Evolutionary conservation across 2,797 vertebrate species (phyloP).

Genomic region (Lagocephalus sceleratus): DNA sequence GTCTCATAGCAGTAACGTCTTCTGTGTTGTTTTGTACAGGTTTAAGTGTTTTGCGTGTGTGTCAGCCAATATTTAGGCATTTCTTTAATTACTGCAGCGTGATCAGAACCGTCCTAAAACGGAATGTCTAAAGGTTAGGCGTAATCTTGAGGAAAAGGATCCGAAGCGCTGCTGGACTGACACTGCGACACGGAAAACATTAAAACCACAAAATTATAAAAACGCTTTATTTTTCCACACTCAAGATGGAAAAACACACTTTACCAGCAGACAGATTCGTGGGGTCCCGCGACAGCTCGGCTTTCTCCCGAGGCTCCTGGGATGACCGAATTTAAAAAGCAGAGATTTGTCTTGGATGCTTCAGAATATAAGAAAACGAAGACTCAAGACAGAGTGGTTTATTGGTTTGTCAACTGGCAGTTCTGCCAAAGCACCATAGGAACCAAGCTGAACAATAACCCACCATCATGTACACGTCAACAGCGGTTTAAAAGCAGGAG

Average conservation of each 20-base stretch:
- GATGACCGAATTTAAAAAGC: not conserved
- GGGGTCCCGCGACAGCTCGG: conserved; percentile 9
- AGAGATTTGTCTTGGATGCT: not conserved
- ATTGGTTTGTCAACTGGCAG: conserved; percentile 63
- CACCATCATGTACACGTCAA: conserved; percentile 28
- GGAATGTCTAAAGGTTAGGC: conserved; percentile 11
- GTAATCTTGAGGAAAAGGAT: conserved; percentile 22
- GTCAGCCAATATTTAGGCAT: not conserved
- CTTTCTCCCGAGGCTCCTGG: conserved; percentile 6
- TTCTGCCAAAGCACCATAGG: conserved; percentile 70
- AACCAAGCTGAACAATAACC: conserved; percentile 41
- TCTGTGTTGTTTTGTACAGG: too few species aligned
- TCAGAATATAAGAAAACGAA: conserved; percentile 7
- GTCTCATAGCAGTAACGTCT: too few species aligned
- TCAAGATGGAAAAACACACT: conserved; percentile 44
- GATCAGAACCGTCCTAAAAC: not conserved
- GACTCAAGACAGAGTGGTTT: conserved; percentile 58
- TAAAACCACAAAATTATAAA: conserved; percentile 34
- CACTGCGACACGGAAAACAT: conserved; percentile 18
- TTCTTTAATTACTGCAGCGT: not conserved
- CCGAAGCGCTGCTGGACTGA: conserved; percentile 19
- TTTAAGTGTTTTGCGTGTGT: not conserved
- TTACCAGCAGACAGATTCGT: conserved; percentile 22
- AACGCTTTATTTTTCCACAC: conserved; percentile 22
- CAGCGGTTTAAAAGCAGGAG: conserved; percentile 40